Conservation (phyloP, 2,797 vertebrate species). For the Echeneis naucrates region DNA sequence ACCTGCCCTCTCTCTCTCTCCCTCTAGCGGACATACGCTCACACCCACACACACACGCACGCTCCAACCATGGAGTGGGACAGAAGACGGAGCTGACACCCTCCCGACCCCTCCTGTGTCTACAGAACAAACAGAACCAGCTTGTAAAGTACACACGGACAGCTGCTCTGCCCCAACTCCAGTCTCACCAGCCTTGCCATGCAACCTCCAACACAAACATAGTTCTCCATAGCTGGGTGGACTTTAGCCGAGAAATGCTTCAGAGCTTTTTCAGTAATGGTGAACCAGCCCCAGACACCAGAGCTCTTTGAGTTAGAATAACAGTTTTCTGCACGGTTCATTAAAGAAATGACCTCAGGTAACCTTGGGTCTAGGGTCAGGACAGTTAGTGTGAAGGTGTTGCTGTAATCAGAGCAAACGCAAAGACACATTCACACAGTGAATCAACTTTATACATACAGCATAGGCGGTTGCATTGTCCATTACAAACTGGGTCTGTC, state of each 20-base stretch:
- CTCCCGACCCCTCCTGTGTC: slow-evolving; percentile 70
- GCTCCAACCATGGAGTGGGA: slow-evolving; percentile 56
- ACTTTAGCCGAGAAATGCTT: slow-evolving; percentile 37
- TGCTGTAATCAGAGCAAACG: slow-evolving; percentile 20
- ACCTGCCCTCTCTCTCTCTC: slow-evolving; percentile 46
- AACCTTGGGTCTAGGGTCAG: slow-evolving; percentile 5
- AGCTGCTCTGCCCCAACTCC: slow-evolving; percentile 75
- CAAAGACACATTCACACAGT: slow-evolving; percentile 4
- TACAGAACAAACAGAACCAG: slow-evolving; percentile 77
- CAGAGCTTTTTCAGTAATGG: slow-evolving; percentile 52
- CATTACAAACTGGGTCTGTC: slow-evolving; percentile 40
- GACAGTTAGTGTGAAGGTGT: slow-evolving; percentile 4
- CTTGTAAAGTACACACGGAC: slow-evolving; percentile 80
- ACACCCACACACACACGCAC: slow-evolving; percentile 24
- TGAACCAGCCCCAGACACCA: slow-evolving; percentile 19
- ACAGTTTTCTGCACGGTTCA: background rate
- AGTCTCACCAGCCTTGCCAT: slow-evolving; percentile 64
- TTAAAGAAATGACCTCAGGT: slow-evolving; percentile 24
- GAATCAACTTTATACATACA: slow-evolving; percentile 20
- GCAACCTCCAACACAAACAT: slow-evolving; percentile 42
- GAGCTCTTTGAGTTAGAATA: slow-evolving; percentile 4
- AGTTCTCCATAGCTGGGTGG: slow-evolving; percentile 36
- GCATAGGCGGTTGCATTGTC: slow-evolving; percentile 39
- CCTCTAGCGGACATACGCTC: slow-evolving; percentile 27
- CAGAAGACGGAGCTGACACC: slow-evolving; percentile 81